phyloP scores from a whole-genome alignment of 1,140 invertebrate genomes.

The Drosophila serrata region DNA sequence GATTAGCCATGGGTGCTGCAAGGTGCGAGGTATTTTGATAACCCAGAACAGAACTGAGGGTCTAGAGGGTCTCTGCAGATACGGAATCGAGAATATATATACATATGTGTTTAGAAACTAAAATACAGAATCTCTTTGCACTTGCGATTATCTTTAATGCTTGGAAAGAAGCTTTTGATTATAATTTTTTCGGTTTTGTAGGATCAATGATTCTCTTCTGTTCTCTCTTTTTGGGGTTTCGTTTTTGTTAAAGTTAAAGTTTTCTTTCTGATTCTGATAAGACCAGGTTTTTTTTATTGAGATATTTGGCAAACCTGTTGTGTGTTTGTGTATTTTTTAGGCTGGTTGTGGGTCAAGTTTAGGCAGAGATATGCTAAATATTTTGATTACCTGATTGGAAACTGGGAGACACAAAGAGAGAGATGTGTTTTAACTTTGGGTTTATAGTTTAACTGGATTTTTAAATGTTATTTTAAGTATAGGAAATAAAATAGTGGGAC shows the following conservation, averaged over 20 bases:
- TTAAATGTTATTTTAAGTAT: neutral
- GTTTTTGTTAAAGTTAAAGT: neutral
- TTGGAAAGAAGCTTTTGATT: slow-evolving; percentile 8
- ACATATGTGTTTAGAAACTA: neutral
- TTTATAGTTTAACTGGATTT: neutral
- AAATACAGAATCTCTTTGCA: slow-evolving; percentile 20
- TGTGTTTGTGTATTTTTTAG: neutral
- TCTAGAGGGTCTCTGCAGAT: neutral
- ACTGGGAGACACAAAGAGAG: neutral
- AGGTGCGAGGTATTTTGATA: slow-evolving; percentile 25
- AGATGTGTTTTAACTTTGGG: too few relatives aligned
- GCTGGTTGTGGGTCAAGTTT: slow-evolving; percentile 41
- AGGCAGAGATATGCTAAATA: slow-evolving; percentile 18
- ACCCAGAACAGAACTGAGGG: slow-evolving; percentile 10
- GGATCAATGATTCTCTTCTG: slow-evolving; percentile 8
- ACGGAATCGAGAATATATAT: slow-evolving; percentile 1
- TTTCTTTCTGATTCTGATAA: slow-evolving; percentile 25
- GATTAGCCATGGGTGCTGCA: slow-evolving; percentile 9
- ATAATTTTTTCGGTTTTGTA: neutral
- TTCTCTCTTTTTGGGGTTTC: neutral
- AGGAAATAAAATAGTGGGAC: neutral
- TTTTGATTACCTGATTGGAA: slow-evolving; percentile 3
- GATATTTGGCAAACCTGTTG: slow-evolving; percentile 23
- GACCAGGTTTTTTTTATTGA: slow-evolving; percentile 10
- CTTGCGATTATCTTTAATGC: slow-evolving; percentile 37